phyloP scores from a whole-genome alignment of 2,888 invertebrate species.

The Philereme transversata region DNA sequence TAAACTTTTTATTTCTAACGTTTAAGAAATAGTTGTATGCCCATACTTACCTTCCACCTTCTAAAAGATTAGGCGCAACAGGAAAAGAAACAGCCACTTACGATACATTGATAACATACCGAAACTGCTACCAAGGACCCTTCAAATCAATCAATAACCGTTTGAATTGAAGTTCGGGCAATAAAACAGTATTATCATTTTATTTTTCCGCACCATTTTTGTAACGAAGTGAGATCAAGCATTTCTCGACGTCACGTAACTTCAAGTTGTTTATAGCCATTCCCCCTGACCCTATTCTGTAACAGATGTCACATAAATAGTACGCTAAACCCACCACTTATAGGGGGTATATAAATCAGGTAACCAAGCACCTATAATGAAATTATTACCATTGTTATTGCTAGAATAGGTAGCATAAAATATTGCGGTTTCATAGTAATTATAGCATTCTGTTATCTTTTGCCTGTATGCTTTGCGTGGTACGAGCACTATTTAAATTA shows the following conservation, averaged over 20 bases:
- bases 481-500: conserved; percentile 7
- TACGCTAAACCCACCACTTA: conserved; percentile 39
- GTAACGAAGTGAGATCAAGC: conserved; percentile 21
- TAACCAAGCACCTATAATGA: conserved; percentile 34
- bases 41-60: too few relatives aligned
- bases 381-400: conserved; percentile 33
- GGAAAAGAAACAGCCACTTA: neutral
- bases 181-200: conserved; percentile 13
- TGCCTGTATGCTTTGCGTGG: conserved; percentile 7
- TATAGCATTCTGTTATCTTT: conserved; percentile 13
- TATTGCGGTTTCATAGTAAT: conserved; percentile 15
- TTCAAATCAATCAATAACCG: conserved; percentile 14
- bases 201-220: conserved; percentile 29
- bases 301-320: conserved; percentile 44
- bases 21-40: too few relatives aligned
- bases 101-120: conserved; percentile 1
- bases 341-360: conserved; percentile 37
- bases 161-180: conserved; percentile 10
- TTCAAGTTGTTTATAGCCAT: conserved; percentile 39
- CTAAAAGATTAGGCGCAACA: neutral
- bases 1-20: too few relatives aligned
- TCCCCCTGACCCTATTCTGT: conserved; percentile 38
- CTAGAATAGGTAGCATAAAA: conserved; percentile 16
- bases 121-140: neutral
- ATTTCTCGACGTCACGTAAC: conserved; percentile 35